Conservation (phyloP, 2,113 vertebrate genomes). For the Xenopus tropicalis region UCB_Xtro_10.0 CM004450.2:111207001-111207500, state of each 20-base stretch:
- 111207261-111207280: background rate
- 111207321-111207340: slow-evolving; percentile 38
- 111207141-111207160: slow-evolving; percentile 37
- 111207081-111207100: slow-evolving; percentile 34
- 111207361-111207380: slow-evolving; percentile 33
- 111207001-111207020: slow-evolving; percentile 4
- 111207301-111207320: slow-evolving; percentile 19
- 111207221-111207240: too few species aligned
- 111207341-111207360: slow-evolving; percentile 34
- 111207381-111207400: slow-evolving; percentile 39
- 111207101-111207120: slow-evolving; percentile 40
- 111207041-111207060: slow-evolving; percentile 22
- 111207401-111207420: slow-evolving; percentile 36
- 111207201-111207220: too few species aligned
- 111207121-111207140: slow-evolving; percentile 25
- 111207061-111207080: slow-evolving; percentile 28
- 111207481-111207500: too few species aligned
- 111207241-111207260: too few species aligned
- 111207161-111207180: background rate
- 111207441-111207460: too few species aligned
- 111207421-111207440: slow-evolving; percentile 23
- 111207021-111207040: slow-evolving; percentile 24
- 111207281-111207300: background rate
- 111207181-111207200: too few species aligned
- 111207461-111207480: too few species aligned